Base-by-base conservation (phyloP, 2,797 vertebrate genomes). In the Danio albolineatus region DNA sequence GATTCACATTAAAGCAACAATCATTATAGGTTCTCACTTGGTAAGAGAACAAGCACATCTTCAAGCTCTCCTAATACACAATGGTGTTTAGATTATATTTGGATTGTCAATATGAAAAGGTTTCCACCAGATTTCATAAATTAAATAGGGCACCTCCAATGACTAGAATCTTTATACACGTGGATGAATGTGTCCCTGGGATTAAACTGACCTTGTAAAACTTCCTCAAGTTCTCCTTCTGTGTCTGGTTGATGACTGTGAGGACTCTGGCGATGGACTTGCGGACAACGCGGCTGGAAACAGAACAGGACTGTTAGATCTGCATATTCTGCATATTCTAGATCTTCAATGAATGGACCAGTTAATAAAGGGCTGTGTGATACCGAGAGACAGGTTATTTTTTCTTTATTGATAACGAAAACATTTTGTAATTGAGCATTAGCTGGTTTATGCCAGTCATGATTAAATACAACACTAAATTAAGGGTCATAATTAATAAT, bases 171-270 rank as follows among this genome's bases (percentile, higher is more conserved):
- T 46, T 2, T 1, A 7, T 2, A 7, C 2, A 36, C 2, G 8
- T 36, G 10, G n/a, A 14, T 28, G 28, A 28, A 3, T 28, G 3
- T 41, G 13, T 19, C 5, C n/a, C 9, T 4, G 5, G 13, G 2
- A 6, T 28, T 41, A 66, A 21, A 80, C 85, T 76, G 59, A 97
- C 98, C 94, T 98, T 99, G 89, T 99, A 99, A 86, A 98, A 99
- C 82, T 99, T 99, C 89, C 98, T 95, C 89, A 99, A 89, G 85
- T 99, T 98, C 91, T 99, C 98, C 75, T 99, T 99, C 91, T 99
- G 98, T 13, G 98, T 99, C 94, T 99, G 98, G 88, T 99, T 99
- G 92, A 99, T 99, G 51, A 99, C 98, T 1, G 98, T 99, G 73
- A 99, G 87, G 48, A 99, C 98, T 81, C 98, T 93, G 89, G 98